A percentile compares a stretch with the other conserved stretches of the same genome.
These are phyloP conservation scores for Vidua chalybeata DNA, from an alignment of 2,113 vertebrate genomes.

Conservation along the genomic window DNA sequence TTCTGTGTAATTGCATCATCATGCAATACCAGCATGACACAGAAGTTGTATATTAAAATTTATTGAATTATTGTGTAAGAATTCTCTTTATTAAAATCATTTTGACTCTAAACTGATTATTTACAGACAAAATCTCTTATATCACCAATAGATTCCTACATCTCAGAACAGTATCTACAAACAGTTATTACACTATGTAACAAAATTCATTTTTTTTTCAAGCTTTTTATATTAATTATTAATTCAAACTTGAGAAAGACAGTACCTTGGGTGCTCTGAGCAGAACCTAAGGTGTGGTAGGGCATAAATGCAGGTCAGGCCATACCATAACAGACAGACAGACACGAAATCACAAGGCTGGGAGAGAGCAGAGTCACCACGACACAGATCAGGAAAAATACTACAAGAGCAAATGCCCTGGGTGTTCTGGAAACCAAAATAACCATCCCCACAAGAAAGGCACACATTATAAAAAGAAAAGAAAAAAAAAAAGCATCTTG, in stretches of 20 bases:
- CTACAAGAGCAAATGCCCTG: neutral
- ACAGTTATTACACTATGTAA: slow-evolving; percentile 73
- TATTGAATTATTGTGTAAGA: slow-evolving; percentile 78
- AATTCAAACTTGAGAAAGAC: slow-evolving; percentile 69
- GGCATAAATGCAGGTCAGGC: neutral
- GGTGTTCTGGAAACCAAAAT: slow-evolving; percentile 26
- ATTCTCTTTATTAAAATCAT: slow-evolving; percentile 79
- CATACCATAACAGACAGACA: neutral
- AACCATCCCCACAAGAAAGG: slow-evolving; percentile 28
- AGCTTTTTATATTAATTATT: slow-evolving; percentile 71
- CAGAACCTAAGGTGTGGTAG: slow-evolving; percentile 40
- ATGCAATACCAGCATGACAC: neutral
- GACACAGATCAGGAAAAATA: neutral
- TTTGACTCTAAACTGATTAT: slow-evolving; percentile 79
- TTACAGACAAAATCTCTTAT: slow-evolving; percentile 80
- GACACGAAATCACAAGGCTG: neutral
- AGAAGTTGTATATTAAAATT: slow-evolving; percentile 71
- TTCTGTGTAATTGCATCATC: neutral
- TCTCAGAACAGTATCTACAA: slow-evolving; percentile 73
- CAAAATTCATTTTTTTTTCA: slow-evolving; percentile 54
- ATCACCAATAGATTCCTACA: slow-evolving; percentile 76
- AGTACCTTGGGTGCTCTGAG: slow-evolving; percentile 52
- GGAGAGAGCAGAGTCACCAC: neutral
- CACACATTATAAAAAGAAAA: neutral
- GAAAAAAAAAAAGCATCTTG: neutral